Evolutionary conservation across 2,113 vertebrate genomes (phyloP), one percentile per base, ranked within the genome.

Genomic region (Ondatra zibethicus): DNA sequence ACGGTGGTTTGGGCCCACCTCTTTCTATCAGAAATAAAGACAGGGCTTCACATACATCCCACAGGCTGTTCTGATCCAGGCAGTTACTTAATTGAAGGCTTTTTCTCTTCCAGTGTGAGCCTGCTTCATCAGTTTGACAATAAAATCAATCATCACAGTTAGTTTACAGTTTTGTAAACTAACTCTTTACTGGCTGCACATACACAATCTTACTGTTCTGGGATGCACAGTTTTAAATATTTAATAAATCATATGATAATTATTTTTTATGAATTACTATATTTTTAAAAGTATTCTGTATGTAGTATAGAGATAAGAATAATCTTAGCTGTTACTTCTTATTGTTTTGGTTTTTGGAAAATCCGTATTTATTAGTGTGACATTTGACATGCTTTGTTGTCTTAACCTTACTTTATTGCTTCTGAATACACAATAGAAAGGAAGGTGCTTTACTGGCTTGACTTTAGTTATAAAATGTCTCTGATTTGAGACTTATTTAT

Each of bases 391-490:
- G 14, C 7, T 80, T 95, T 97, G 42, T 78, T 66, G 80, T 96
- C 81, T 87, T 92, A 70, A 81, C 5, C 72, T 84, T 92, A 39
- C 36, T 91, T 97, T 93, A 77, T 95, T 93, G 58, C 14, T 93
- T 61, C 16, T 92, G 89, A 84, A 2, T 90, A 9, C 72, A 61
- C 93, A 92, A n/a, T 93, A 81, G 87, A 96, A 86, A 95, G 7
- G 17, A 93, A 95, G 12, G 17, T 88, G 77, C 55, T 84, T 84
- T 39, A 82, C 58, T 75, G 45, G 16, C 88, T 95, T 92, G 29
- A 80, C 9, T 93, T 96, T 4, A 31, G 33, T 66, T 96, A 45
- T 96, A 45, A 21, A 84, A 55, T 90, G 50, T 91, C 72, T 88
- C 42, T 47, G 33, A 88, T 87, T 92, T 84, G 91, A 85, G n/a